These are phyloP conservation scores for Lymantria dispar DNA, from an alignment of 2,888 invertebrate genomes.

Conservation along the genomic window DNA sequence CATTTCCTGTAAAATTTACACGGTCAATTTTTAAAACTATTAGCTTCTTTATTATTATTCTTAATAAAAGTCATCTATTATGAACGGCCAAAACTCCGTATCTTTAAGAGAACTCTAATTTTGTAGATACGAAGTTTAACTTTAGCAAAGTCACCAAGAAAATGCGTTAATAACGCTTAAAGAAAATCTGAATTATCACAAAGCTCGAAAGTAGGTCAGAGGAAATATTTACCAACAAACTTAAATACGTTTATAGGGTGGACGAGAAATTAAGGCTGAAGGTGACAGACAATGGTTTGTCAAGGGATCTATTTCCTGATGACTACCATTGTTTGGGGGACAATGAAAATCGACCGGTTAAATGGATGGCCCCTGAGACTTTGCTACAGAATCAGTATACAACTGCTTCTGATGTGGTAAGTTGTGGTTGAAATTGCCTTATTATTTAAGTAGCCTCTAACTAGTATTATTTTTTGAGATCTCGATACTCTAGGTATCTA, in stretches of 20 bases:
- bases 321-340: conserved; percentile 97
- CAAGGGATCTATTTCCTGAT: conserved; percentile 94
- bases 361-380: conserved; percentile 96
- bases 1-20: background rate
- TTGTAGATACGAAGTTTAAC: conserved; percentile 23
- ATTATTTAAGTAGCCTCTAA: too few relatives aligned
- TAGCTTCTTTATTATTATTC: background rate
- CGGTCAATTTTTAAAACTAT: background rate
- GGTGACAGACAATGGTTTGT: conserved; percentile 93
- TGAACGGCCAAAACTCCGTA: conserved; percentile 14
- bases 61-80: background rate
- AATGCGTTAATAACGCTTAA: conserved; percentile 18
- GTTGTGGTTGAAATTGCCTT: conserved; percentile 8
- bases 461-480: too few relatives aligned
- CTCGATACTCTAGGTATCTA: too few relatives aligned
- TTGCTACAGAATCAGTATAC: conserved; percentile 91
- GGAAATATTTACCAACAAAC: conserved; percentile 8
- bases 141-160: conserved; percentile 18
- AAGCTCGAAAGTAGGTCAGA: conserved; percentile 24
- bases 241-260: conserved; percentile 72
- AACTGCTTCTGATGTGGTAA: conserved; percentile 94
- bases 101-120: conserved; percentile 18
- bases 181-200: conserved; percentile 19
- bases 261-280: conserved; percentile 91
- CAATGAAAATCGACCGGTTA: conserved; percentile 96